Base-by-base conservation (phyloP, 2,113 vertebrate genomes). In the Grus americana region DNA sequence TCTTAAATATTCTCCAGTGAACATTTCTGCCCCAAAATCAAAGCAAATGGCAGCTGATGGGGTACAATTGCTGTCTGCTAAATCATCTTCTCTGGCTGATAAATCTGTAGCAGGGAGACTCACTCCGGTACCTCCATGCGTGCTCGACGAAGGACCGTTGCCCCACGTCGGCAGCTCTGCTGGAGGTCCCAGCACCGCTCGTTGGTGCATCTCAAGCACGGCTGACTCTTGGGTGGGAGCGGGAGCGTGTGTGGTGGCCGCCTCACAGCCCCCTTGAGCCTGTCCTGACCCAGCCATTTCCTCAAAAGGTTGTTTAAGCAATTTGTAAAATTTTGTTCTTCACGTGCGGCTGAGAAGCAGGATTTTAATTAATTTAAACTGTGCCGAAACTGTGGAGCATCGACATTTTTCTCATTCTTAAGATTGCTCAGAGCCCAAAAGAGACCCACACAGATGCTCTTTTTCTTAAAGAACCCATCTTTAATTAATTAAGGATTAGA, bases 401-500 rank as follows among this genome's bases (percentile, higher is more conserved):
- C 4, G 1, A 74, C 96, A 95, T 97, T 97, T 96, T 96, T 97
- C 88, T 96, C 96, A 96, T 95, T 96, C 96, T 75, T 95, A 9
- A 67, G 95, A 96, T 97, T 94, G 61, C 73, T 96, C 18, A 1
- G 68, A 94, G 86, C 92, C 90, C 86, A 54, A 15, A 84, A 91
- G 76, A 66, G 81, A 95, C 55, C 49, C 59, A 57, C 55, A 44
- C 72, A 67, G 88, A 96, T 95, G 88, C 40, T 94, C 67, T 44
- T 61, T 27, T 83, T 70, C 83, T 90, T 95, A 86, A 94, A 94
- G 88, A 74, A 88, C 83, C 57, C 86, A 92, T 92, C 83, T 96
- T 93, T 91, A 92, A 86, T 93, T 95, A 94, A 91, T 94, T 93
- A 90, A 86, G 57, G 86, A 52, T 84, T 88, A 94, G 63, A 71